Percentiles rank a stretch among this genome's conserved stretches.
phyloP scores from a whole-genome alignment of 2,888 invertebrate species.

The Patella caerulea region DNA sequence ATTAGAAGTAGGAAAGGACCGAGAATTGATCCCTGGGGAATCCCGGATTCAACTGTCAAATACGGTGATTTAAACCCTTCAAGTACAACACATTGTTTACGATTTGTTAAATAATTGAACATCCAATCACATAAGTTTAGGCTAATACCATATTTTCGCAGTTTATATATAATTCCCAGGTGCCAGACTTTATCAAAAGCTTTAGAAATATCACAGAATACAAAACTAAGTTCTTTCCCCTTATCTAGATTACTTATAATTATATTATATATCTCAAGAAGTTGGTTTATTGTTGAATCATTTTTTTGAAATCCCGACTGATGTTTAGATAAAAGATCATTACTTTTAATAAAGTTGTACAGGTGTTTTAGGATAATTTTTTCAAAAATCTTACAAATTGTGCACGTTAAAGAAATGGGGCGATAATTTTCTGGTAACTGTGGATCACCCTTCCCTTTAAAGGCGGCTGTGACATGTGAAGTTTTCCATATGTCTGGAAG shows the following conservation, averaged over 20 bases:
- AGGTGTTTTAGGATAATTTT: background rate
- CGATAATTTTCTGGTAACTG: background rate
- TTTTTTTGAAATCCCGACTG: background rate
- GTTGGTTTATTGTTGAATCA: background rate
- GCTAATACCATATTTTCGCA: conserved; percentile 1
- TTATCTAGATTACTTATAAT: background rate
- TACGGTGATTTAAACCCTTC: background rate
- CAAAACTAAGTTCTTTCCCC: conserved; percentile 2
- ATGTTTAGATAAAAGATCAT: background rate
- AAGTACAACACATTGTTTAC: background rate
- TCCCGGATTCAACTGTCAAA: conserved; percentile 2
- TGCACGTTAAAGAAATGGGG: background rate
- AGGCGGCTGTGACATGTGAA: background rate
- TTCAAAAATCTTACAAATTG: background rate
- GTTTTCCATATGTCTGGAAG: background rate
- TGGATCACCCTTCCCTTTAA: background rate
- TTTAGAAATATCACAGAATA: conserved; percentile 19
- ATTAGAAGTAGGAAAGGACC: conserved; percentile 25
- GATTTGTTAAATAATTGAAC: background rate
- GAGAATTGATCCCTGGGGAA: conserved; percentile 28
- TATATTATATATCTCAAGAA: too few species aligned
- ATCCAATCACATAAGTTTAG: background rate
- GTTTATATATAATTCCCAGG: conserved; percentile 12
- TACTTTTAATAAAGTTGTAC: background rate
- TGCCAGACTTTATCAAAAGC: conserved; percentile 21